Base-by-base conservation (phyloP, 2,797 vertebrate genomes). In the Allenopithecus nigroviridis region DNA sequence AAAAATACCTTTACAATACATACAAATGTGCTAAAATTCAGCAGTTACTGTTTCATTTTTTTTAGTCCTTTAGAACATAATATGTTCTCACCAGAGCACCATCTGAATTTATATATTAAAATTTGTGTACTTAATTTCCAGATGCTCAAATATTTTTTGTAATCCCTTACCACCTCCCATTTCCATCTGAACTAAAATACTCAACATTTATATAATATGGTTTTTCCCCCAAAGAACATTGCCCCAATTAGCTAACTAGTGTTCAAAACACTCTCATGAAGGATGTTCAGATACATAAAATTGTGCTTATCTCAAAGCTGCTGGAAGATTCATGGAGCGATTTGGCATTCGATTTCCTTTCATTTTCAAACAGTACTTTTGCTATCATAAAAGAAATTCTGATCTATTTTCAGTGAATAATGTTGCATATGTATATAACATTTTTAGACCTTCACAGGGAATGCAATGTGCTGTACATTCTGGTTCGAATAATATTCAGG, bases 51-150 rank as follows among this genome's bases (percentile, higher is more conserved):
- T 75, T 89, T 80, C 78, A 90, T 2, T 68, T 22, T 5, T 81
- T 81, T 39, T 24, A 55, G 13, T 80, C 89, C 41, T 91, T 84
- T 43, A 41, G 12, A 93, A 39, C 17, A 78, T 48, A 91, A 48
- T 46, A 70, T 0, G 13, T 55, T 87, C 46, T 92, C 76, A 53
- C 21, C 36, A 50, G 61, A 93, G 30, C 7, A 91, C 16, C 17
- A 94, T 53, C 12, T 95, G 70, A 95, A 96, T 93, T 48, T 79
- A 79, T 70, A 89, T 91, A 14, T 21, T 91, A 89, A 81, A 61
- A 84, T 85, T n/a, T 83, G 11, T 79, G 6, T 84, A 43, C 36
- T 75, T 94, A 96, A 93, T 83, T 89, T 94, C 84, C 91, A 97
- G 84, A 89, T 85, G 61, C 50, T 93, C 55, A 91, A 75, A 72